Evolutionary conservation across 2,113 vertebrate species (phyloP), one percentile per base, ranked within the genome.

Genomic region (Nothoprocta pentlandii): DNA sequence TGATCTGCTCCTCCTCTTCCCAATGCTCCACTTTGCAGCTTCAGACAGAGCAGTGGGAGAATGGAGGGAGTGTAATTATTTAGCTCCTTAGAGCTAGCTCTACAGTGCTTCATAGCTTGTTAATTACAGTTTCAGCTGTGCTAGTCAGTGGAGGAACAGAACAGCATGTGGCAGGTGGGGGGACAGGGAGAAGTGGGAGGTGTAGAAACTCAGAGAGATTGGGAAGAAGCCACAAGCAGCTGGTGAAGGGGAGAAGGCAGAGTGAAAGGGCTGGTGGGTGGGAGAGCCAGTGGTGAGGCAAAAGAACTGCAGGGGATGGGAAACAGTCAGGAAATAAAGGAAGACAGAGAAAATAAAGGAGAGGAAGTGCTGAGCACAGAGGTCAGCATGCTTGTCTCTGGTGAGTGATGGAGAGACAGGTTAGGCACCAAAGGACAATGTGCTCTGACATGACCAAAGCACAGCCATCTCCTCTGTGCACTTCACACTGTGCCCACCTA

Each of bases 41-140:
- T 91, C 87, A 91, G 70, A 90, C 68, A 0, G 2, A 96, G 90
- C 91, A 90, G 85, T 0, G 28, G 90, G 92, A 93, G 87, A 58
- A 56, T 61, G 88, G 71, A 94, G 87, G 94, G 85, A 93, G 59
- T n/a, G 58, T 95, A 96, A 97, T 97, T 95, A 95, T 87, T 90
- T 36, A 93, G 91, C 85, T 96, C 94, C 95, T 86, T 61, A 73
- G 96, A 94, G 93, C 51, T 83, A 44, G 68, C 42, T 93, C 87
- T 47, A 90, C 56, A 90, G 94, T 92, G 90, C 95, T 95, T 95
- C 87, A 74, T 61, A 83, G 94, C 90, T 71, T 88, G 64, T 95
- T 97, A 95, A 94, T 96, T 96, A 97, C 93, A 83, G 68, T 63
- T 95, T 87, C 64, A 87, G 56, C 82, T 17, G 25, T 12, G 13